phyloP scores from a whole-genome alignment of 2,113 vertebrate species.

The Oncorhynchus masou region DNA sequence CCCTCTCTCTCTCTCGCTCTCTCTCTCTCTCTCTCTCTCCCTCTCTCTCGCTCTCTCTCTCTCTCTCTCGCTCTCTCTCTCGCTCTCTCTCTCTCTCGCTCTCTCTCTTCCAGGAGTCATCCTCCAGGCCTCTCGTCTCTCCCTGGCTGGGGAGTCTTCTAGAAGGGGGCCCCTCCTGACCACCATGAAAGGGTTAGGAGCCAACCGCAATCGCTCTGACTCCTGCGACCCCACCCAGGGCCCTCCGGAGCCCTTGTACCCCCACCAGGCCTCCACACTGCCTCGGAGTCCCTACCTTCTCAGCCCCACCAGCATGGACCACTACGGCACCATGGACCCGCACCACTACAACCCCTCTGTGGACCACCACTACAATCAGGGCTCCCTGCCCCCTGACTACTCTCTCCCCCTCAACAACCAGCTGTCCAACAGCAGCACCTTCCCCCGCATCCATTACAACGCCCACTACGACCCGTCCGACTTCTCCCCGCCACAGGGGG shows the following conservation, averaged over 20 bases:
- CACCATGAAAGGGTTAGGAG: constrained; percentile 95
- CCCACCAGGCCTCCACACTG: constrained; percentile 75
- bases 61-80: constrained; percentile 11
- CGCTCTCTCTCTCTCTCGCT: constrained; percentile 7
- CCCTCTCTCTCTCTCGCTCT: background rate
- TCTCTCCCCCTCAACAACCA: constrained; percentile 93
- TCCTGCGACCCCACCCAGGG: constrained; percentile 81
- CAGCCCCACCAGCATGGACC: constrained; percentile 81
- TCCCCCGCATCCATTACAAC: constrained; percentile 96
- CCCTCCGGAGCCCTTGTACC: constrained; percentile 82
- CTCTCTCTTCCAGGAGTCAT: constrained; percentile 54
- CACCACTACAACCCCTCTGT: constrained; percentile 74
- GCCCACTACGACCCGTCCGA: constrained; percentile 92
- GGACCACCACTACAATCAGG: constrained; percentile 68
- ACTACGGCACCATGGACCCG: constrained; percentile 79
- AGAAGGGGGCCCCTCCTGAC: constrained; percentile 63
- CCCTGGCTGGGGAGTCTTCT: constrained; percentile 64
- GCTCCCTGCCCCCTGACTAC: constrained; percentile 82
- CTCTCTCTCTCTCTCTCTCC: too few relatives aligned
- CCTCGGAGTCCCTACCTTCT: constrained; percentile 88
- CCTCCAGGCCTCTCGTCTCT: constrained; percentile 42
- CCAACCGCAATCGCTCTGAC: constrained; percentile 88
- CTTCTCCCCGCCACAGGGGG: constrained; percentile 78
- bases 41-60: too few relatives aligned
- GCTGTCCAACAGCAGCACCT: constrained; percentile 94